Conservation (phyloP, 2,888 invertebrate genomes). For the Epiblema foenella region DNA sequence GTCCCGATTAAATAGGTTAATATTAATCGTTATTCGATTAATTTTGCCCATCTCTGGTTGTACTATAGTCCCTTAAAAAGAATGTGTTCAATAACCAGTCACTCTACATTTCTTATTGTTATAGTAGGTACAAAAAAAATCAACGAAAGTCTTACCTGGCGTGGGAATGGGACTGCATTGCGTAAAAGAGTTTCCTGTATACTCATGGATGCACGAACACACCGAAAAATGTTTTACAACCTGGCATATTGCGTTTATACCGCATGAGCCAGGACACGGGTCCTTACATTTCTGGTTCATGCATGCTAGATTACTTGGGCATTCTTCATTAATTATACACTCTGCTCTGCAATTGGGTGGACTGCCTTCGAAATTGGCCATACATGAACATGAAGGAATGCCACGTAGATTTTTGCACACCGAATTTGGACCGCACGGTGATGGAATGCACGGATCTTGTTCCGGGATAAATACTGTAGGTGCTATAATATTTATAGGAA, state of each 20-base stretch:
- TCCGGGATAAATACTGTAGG: slow-evolving; percentile 62
- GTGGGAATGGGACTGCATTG: slow-evolving; percentile 73
- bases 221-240: slow-evolving; percentile 87
- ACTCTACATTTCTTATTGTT: not conserved
- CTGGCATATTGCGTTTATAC: slow-evolving; percentile 84
- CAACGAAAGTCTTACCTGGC: slow-evolving; percentile 59
- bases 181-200: slow-evolving; percentile 87
- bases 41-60: too few relatives aligned
- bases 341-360: slow-evolving; percentile 89
- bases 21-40: too few relatives aligned
- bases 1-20: too few relatives aligned
- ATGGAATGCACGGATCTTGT: slow-evolving; percentile 87
- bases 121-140: too few relatives aligned
- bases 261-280: slow-evolving; percentile 89
- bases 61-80: too few relatives aligned
- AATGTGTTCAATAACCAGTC: too few relatives aligned
- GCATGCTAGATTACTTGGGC: slow-evolving; percentile 87
- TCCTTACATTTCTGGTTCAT: slow-evolving; percentile 87
- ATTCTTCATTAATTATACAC: slow-evolving; percentile 88
- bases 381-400: slow-evolving; percentile 86
- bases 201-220: slow-evolving; percentile 85
- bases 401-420: slow-evolving; percentile 84
- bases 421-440: slow-evolving; percentile 88
- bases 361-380: slow-evolving; percentile 85
- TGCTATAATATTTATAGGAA: slow-evolving; percentile 63